These are phyloP conservation scores for Oryzias javanicus DNA, from an alignment of 2,113 vertebrate genomes.

Conservation along the genomic window DNA sequence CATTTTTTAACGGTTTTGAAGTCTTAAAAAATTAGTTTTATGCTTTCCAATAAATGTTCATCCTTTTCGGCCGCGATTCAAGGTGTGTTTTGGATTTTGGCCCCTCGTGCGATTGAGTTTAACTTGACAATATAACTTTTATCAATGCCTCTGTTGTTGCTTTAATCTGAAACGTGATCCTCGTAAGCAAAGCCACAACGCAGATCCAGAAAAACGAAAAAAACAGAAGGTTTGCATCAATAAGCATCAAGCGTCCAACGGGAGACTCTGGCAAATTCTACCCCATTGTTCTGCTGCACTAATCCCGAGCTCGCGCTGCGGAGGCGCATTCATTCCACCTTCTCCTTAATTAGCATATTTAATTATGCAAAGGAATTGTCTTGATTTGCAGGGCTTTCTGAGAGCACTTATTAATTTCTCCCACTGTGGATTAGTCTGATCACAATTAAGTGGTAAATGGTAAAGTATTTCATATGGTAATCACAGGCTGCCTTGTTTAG, in stretches of 20 bases:
- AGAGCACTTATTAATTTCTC: slow-evolving; percentile 55
- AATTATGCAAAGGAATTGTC: slow-evolving; percentile 65
- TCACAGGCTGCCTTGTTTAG: slow-evolving; percentile 45
- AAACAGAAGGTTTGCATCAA: slow-evolving; percentile 27
- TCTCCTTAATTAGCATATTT: slow-evolving; percentile 61
- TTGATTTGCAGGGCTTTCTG: slow-evolving; percentile 44
- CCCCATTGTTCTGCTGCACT: slow-evolving; percentile 53
- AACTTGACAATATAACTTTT: no score
- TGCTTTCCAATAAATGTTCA: no score
- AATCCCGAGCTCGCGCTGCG: slow-evolving; percentile 39
- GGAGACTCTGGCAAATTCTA: slow-evolving; percentile 25
- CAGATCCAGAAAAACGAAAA: no score
- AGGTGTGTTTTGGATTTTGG: no score
- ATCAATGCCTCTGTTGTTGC: no score
- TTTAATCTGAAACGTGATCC: neutral
- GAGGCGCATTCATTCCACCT: slow-evolving; percentile 43
- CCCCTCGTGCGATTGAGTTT: no score
- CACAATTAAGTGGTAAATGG: slow-evolving; percentile 65
- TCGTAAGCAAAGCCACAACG: neutral
- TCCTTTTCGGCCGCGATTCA: no score
- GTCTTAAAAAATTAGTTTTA: no score
- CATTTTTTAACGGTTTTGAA: no score
- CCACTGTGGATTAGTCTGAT: slow-evolving; percentile 42
- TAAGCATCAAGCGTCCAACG: slow-evolving; percentile 19
- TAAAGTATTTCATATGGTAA: slow-evolving; percentile 58